Conservation (phyloP, 2,797 vertebrate genomes). For the Crenuchus spilurus region DNA sequence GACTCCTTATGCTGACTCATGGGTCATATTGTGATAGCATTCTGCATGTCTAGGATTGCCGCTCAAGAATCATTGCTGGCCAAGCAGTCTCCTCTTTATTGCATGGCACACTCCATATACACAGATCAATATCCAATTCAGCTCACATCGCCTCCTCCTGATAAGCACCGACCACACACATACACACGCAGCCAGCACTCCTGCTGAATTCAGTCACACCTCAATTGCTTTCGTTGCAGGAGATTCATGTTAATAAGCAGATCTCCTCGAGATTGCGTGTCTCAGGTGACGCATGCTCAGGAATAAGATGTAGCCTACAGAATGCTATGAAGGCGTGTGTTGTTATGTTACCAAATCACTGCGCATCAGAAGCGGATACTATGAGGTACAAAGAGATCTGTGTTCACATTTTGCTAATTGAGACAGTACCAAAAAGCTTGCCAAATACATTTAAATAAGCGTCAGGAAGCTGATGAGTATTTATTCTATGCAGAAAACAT, state of each 20-base stretch:
- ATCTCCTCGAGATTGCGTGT: constrained; percentile 48
- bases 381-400: constrained; percentile 6
- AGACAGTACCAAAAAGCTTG: background rate
- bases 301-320: constrained; percentile 20
- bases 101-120: constrained; percentile 44
- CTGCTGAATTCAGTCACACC: constrained; percentile 61
- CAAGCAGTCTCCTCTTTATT: constrained; percentile 45
- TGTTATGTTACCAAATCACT: constrained; percentile 6
- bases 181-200: constrained; percentile 45
- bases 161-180: constrained; percentile 63
- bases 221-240: constrained; percentile 49
- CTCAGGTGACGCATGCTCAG: constrained; percentile 22
- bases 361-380: background rate
- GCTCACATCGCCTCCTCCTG: constrained; percentile 62
- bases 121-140: constrained; percentile 78
- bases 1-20: constrained; percentile 25
- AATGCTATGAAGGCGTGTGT: constrained; percentile 2
- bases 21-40: constrained; percentile 35
- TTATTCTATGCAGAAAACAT: constrained; percentile 18
- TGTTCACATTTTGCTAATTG: background rate
- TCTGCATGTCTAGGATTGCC: constrained; percentile 28
- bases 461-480: background rate
- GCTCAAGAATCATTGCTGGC: constrained; percentile 43
- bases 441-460: constrained; percentile 3
- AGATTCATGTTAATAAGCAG: constrained; percentile 57